Evolutionary conservation across 2,888 invertebrate genomes (phyloP).

Genomic region (Polyploca ridens): DNA sequence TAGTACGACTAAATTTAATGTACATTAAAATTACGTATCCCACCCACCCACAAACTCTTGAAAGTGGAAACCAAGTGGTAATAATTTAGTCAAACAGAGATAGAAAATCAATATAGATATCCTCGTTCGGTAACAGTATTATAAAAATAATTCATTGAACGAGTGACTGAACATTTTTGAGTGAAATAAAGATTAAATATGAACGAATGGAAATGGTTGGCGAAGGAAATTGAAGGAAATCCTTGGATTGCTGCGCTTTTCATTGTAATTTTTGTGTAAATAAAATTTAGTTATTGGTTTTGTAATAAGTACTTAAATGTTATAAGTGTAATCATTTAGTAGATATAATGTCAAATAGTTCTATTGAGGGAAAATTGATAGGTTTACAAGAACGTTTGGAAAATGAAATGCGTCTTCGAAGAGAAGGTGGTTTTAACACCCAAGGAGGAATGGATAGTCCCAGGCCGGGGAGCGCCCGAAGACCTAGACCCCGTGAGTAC

Average conservation of each 20-base stretch:
- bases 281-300: conserved; percentile 66
- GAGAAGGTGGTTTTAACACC: conserved; percentile 86
- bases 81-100: background rate
- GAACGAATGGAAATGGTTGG: background rate
- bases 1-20: no score
- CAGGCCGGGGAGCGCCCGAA: conserved; percentile 81
- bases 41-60: no score
- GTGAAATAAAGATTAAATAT: conserved; percentile 28
- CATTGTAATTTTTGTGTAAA: conserved; percentile 74
- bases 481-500: conserved; percentile 88
- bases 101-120: background rate
- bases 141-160: conserved; percentile 21
- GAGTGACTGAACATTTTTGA: conserved; percentile 11
- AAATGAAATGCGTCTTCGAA: conserved; percentile 85
- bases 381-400: conserved; percentile 92
- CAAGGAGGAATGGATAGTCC: conserved; percentile 80
- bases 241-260: conserved; percentile 76
- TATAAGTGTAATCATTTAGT: conserved; percentile 58
- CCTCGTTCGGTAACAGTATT: background rate
- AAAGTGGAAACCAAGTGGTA: background rate
- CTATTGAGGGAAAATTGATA: conserved; percentile 91
- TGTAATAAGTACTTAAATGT: conserved; percentile 69
- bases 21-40: no score
- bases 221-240: conserved; percentile 62
- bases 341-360: conserved; percentile 87